Evolutionary conservation across 2,888 invertebrate genomes (phyloP).

Genomic region (Epirrhoe tristata): DNA sequence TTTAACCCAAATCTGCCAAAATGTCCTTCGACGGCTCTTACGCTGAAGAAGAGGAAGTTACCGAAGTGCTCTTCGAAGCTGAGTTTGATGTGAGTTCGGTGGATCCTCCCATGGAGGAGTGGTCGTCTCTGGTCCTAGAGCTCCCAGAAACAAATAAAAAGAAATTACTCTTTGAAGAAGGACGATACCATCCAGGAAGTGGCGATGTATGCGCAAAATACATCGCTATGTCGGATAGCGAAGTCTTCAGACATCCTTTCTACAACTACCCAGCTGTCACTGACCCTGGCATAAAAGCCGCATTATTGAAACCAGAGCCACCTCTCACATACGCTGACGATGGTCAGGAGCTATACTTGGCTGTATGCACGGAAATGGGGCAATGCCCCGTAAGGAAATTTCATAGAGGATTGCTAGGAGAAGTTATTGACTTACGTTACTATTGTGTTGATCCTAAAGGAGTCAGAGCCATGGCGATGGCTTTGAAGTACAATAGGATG

Average conservation of each 20-base stretch:
- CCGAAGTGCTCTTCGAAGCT: slow-evolving; percentile 38
- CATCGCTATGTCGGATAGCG: slow-evolving; percentile 63
- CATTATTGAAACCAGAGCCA: slow-evolving; percentile 57
- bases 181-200: slow-evolving; percentile 63
- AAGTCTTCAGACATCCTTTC: slow-evolving; percentile 64
- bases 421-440: slow-evolving; percentile 64
- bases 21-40: slow-evolving; percentile 21
- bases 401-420: slow-evolving; percentile 55
- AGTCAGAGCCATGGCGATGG: slow-evolving; percentile 66
- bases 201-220: slow-evolving; percentile 68
- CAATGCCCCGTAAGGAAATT: slow-evolving; percentile 61
- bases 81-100: slow-evolving; percentile 57
- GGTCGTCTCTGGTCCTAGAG: slow-evolving; percentile 64
- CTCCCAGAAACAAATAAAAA: slow-evolving; percentile 54
- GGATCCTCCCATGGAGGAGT: slow-evolving; percentile 67
- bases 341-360: slow-evolving; percentile 69
- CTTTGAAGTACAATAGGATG: slow-evolving; percentile 60
- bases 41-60: slow-evolving; percentile 9
- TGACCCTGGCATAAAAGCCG: slow-evolving; percentile 70
- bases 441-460: slow-evolving; percentile 67
- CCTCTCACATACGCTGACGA: slow-evolving; percentile 60
- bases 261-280: slow-evolving; percentile 66
- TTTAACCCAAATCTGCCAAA: slow-evolving; percentile 12
- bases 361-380: slow-evolving; percentile 65
- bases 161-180: slow-evolving; percentile 49